phyloP scores from a whole-genome alignment of 2,113 vertebrate genomes.

The Mormyrus iriodes region DNA sequence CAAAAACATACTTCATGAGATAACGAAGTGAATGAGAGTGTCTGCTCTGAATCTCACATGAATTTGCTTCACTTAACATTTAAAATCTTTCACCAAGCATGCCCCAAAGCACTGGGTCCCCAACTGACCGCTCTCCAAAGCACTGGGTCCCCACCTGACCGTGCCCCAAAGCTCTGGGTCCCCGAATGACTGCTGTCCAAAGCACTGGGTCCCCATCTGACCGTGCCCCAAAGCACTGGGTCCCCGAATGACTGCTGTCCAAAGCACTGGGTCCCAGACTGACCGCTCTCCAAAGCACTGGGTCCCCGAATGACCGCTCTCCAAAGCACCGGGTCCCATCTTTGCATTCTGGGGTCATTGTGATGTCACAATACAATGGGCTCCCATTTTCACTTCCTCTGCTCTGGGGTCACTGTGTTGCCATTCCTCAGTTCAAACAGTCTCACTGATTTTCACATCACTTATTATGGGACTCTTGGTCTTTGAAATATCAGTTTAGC shows the following conservation, averaged over 20 bases:
- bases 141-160: background rate
- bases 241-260: background rate
- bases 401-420: background rate
- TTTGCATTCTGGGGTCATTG: background rate
- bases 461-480: background rate
- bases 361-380: background rate
- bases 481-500: background rate
- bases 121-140: background rate
- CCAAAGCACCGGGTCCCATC: background rate
- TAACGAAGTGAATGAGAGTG: background rate
- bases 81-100: background rate
- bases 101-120: background rate
- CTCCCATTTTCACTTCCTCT: background rate
- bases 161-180: background rate
- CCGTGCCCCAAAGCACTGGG: background rate
- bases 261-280: background rate
- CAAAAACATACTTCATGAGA: background rate
- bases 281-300: background rate
- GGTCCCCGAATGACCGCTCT: background rate
- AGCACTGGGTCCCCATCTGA: background rate
- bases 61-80: background rate
- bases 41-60: background rate
- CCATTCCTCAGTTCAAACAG: background rate
- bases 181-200: background rate
- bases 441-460: background rate